Percentiles rank a stretch among this genome's conserved stretches.
Conservation (phyloP, 2,797 vertebrate species). For the Manis crassicaudata region DNA sequence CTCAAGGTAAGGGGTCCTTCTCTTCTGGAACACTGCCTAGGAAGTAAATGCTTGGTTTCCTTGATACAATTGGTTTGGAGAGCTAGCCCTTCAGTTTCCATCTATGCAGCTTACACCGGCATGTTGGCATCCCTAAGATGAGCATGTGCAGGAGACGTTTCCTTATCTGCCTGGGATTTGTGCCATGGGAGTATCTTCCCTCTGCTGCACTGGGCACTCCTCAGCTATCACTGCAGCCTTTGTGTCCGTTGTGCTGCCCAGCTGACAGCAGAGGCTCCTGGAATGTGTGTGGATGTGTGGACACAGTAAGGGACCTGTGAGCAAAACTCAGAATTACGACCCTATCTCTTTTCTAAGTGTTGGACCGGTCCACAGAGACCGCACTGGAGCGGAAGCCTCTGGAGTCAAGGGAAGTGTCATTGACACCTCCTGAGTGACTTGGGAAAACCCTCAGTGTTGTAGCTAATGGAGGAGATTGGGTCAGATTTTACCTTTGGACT, state of each 20-base stretch:
- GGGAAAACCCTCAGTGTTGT: neutral
- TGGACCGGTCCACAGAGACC: neutral
- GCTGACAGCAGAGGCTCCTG: neutral
- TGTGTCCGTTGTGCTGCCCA: too few relatives aligned
- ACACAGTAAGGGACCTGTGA: neutral
- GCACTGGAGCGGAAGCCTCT: neutral
- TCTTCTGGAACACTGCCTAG: neutral
- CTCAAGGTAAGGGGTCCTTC: neutral
- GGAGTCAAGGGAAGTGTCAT: neutral
- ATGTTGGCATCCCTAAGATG: neutral
- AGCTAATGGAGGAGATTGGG: neutral
- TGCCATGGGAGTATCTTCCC: neutral
- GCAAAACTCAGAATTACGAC: neutral
- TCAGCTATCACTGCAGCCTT: neutral
- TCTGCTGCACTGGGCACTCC: neutral
- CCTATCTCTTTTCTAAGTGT: neutral
- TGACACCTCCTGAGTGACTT: neutral
- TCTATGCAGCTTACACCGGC: neutral
- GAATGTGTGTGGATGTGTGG: neutral
- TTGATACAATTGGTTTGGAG: neutral
- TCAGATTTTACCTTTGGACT: neutral
- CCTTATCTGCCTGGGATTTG: neutral
- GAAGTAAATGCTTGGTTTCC: neutral
- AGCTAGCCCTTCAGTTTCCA: neutral
- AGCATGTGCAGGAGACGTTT: neutral